Evolutionary conservation across 2,888 invertebrate genomes (phyloP).

Genomic region (Buathra laborator): DNA sequence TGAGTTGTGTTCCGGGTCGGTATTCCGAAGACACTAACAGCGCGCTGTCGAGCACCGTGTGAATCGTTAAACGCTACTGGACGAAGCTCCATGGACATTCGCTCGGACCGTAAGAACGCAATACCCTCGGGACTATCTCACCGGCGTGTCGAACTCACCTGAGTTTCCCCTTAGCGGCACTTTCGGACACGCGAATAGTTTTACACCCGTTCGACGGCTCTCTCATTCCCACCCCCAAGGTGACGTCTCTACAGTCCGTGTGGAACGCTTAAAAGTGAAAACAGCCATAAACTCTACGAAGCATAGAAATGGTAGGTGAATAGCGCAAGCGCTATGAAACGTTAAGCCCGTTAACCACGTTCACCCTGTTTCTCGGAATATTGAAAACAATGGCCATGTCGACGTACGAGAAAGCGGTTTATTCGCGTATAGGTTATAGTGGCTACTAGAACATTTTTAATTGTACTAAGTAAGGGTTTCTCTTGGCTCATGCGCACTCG

Average conservation of each 20-base stretch:
- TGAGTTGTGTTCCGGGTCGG: background rate
- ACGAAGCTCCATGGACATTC: slow-evolving; percentile 22
- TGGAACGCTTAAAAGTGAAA: slow-evolving; percentile 66
- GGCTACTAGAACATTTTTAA: too few relatives aligned
- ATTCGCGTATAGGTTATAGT: too few relatives aligned
- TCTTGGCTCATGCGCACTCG: too few relatives aligned
- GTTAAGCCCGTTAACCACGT: slow-evolving; percentile 26
- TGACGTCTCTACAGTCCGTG: slow-evolving; percentile 55
- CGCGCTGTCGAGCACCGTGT: background rate
- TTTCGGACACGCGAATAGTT: slow-evolving; percentile 47
- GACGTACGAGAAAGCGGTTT: background rate
- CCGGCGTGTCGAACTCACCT: slow-evolving; percentile 27
- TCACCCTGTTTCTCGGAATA: slow-evolving; percentile 66
- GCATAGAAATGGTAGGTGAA: background rate
- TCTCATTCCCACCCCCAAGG: slow-evolving; percentile 5
- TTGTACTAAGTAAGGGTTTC: too few relatives aligned
- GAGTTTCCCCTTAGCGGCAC: slow-evolving; percentile 46
- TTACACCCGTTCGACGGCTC: slow-evolving; percentile 48
- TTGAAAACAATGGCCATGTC: slow-evolving; percentile 43
- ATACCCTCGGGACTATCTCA: slow-evolving; percentile 23
- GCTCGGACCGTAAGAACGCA: slow-evolving; percentile 9
- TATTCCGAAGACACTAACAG: background rate
- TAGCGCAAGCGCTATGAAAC: slow-evolving; percentile 40
- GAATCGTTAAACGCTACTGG: slow-evolving; percentile 30
- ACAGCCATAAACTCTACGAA: slow-evolving; percentile 67